These are phyloP conservation scores for Coelopa frigida DNA, from an alignment of 1,140 invertebrate species.

Conservation along the genomic window DNA sequence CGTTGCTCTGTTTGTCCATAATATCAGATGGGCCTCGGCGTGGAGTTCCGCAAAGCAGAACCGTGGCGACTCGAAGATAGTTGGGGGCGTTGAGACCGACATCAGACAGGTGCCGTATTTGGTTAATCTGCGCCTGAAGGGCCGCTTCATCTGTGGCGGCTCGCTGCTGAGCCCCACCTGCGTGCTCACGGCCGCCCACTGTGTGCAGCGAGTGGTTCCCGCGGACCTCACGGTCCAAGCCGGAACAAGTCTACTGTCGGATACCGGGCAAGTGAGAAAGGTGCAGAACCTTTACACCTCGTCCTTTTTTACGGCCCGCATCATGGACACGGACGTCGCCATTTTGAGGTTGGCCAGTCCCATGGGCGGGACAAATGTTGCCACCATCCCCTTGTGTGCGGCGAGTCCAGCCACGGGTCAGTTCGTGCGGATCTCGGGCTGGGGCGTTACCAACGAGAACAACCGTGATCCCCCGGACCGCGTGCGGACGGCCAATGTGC, in stretches of 20 bases:
- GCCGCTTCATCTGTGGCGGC: conserved; percentile 29
- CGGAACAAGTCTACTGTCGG: conserved; percentile 25
- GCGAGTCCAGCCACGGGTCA: conserved; percentile 18
- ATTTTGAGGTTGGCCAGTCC: conserved; percentile 18
- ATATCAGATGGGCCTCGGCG: conserved; percentile 3
- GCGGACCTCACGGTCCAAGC: conserved; percentile 25
- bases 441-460: conserved; percentile 28
- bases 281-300: conserved; percentile 17
- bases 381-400: conserved; percentile 21
- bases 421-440: conserved; percentile 31
- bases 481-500: conserved; percentile 26
- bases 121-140: conserved; percentile 24
- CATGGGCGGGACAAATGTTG: conserved; percentile 17
- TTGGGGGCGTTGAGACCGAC: conserved; percentile 26
- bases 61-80: no score
- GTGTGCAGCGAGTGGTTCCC: conserved; percentile 15
- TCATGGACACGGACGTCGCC: conserved; percentile 38
- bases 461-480: conserved; percentile 22
- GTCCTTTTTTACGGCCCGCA: conserved; percentile 14
- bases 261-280: conserved; percentile 7
- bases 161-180: conserved; percentile 24
- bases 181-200: conserved; percentile 32
- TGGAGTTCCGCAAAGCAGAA: conserved; percentile 20
- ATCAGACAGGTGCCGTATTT: conserved; percentile 29
- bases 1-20: no score